Base-by-base conservation (phyloP, 1,140 invertebrate genomes). In the Macrosteles quadrilineatus region DNA sequence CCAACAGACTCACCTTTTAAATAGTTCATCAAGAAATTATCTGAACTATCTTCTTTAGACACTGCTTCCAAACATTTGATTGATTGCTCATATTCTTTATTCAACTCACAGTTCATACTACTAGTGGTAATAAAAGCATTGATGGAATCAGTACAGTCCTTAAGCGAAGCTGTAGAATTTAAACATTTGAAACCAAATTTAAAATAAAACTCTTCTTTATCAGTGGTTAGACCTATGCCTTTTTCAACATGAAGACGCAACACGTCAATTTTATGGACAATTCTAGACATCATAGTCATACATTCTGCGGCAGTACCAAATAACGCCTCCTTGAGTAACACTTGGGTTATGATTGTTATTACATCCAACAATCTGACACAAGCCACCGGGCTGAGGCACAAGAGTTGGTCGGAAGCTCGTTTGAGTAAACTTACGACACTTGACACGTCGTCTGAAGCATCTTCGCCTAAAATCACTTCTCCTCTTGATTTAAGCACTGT, bases 81-180 rank as follows among this genome's bases (percentile, higher is more conserved):
- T 6, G 2, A 14, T 6, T 6, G 21, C 27, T 59, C 23, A n/a
- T 27, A 27, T 59, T 59, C 23, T 27, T 29, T 59, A 59, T 59
- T 59, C 27, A 27, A 2, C 4, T 14, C 55, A 59, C 55, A 59
- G 11, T 21, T 23, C 12, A 59, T 3, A 29, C 55, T 59, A 21
- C 23, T 9, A 59, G 25, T 27, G 9, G 27, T n/a, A n/a, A 59
- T 23, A 59, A 59, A 59, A 25, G 55, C 55, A 1, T 29, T n/a
- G 6, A 59, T 27, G 9, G 27, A 11, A 2, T 27, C 23, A 27
- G 4, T 23, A 27, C 55, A 6, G 27, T 25, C 27, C 1, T 9
- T 59, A 14, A 59, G 9, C 9, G 55, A 25, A 27, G 55, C 55
- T 59, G 55, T 59, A 29, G 55, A 59, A 25, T 59, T 59, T 29